Percentiles rank a stretch among this genome's conserved stretches.
These are phyloP conservation scores for Hemichromis elongatus DNA, from an alignment of 2,113 vertebrate genomes.

Conservation along the genomic window DNA sequence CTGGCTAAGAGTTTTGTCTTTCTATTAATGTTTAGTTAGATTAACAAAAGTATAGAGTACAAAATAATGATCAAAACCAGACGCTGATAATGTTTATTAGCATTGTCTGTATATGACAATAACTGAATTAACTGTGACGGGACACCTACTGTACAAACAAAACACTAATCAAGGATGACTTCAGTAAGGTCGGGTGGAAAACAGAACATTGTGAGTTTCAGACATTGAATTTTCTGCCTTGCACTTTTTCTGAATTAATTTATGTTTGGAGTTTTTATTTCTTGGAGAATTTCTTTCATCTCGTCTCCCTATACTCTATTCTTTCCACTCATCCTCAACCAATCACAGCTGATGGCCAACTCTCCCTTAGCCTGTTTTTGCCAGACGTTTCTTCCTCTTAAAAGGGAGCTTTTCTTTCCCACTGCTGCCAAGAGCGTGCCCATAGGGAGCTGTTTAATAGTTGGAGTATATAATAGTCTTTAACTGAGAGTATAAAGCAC, in stretches of 20 bases:
- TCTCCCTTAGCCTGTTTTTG: background rate
- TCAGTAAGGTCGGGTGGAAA: background rate
- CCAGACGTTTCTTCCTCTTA: background rate
- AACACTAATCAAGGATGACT: background rate
- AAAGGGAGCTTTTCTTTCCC: background rate
- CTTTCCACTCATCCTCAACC: too few relatives aligned
- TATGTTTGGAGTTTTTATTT: background rate
- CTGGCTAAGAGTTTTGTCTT: background rate
- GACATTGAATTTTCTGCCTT: background rate
- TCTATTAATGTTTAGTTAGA: background rate
- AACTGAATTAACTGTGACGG: background rate
- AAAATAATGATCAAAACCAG: background rate
- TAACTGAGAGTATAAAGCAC: too few relatives aligned
- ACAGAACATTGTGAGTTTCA: background rate
- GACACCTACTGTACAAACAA: background rate
- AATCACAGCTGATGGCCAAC: too few relatives aligned
- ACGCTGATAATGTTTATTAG: background rate
- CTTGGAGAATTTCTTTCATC: too few relatives aligned
- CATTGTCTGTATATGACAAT: background rate
- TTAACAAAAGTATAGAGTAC: background rate
- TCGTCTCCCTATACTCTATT: too few relatives aligned
- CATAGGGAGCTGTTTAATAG: too few relatives aligned
- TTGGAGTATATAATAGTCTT: too few relatives aligned
- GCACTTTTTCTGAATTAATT: background rate
- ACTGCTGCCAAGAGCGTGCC: background rate